Conservation (phyloP, 30 jellyfish, hydroid and myxozoan genomes). For the Aurelia coerulea region DNA sequence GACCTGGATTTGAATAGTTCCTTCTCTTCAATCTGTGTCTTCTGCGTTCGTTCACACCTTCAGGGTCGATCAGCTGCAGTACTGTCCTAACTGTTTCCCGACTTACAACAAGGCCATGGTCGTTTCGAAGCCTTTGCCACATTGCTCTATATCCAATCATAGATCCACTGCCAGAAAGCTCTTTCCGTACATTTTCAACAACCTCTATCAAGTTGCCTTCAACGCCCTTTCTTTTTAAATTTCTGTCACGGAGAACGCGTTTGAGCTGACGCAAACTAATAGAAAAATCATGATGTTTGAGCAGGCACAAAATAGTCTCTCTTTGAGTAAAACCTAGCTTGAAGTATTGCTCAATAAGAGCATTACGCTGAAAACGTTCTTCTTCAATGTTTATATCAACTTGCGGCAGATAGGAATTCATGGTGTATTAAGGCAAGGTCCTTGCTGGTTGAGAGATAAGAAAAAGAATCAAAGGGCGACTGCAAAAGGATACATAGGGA, state of each 20-base stretch:
- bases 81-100: constrained; percentile 36
- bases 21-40: constrained; percentile 28
- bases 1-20: constrained; percentile 19
- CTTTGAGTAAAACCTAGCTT: constrained; percentile 8
- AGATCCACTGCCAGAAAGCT: constrained; percentile 43
- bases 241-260: not conserved
- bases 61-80: constrained; percentile 33
- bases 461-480: too few species aligned
- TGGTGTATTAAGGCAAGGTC: not conserved
- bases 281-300: not conserved
- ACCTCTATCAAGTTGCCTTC: constrained; percentile 2
- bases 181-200: constrained; percentile 1
- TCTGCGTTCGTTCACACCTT: constrained; percentile 44
- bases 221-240: constrained; percentile 21
- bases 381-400: not conserved
- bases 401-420: constrained; percentile 25
- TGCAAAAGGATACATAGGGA: too few species aligned
- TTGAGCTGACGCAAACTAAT: constrained; percentile 12
- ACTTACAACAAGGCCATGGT: constrained; percentile 30
- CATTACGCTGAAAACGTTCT: constrained; percentile 14
- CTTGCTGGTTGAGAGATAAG: not conserved
- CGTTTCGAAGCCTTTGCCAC: constrained; percentile 15
- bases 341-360: constrained; percentile 2
- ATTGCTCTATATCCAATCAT: constrained; percentile 35
- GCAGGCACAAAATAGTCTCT: not conserved